These are phyloP conservation scores for Rosalia funebris DNA, from an alignment of 2,888 invertebrate species.

Conservation along the genomic window DNA sequence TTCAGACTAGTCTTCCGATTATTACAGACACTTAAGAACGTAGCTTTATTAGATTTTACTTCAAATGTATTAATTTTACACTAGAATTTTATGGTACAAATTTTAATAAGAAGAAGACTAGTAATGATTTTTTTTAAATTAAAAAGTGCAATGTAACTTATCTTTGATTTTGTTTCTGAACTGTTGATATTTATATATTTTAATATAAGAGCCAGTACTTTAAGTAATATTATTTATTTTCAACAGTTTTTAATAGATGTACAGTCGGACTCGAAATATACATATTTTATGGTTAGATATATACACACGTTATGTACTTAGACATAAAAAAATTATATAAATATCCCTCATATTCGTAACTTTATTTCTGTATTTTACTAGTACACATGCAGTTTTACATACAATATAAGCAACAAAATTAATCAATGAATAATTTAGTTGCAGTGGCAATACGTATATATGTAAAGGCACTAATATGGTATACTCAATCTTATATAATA, in stretches of 20 bases:
- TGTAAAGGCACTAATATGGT: no score
- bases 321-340: conserved; percentile 46
- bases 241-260: conserved; percentile 58
- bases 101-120: conserved; percentile 44
- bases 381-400: conserved; percentile 25
- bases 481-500: no score
- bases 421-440: not conserved
- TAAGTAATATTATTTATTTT: conserved; percentile 63
- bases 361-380: conserved; percentile 36
- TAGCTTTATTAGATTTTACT: conserved; percentile 48
- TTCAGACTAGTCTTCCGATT: conserved; percentile 40
- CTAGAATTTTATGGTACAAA: conserved; percentile 47
- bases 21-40: conserved; percentile 36
- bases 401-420: not conserved
- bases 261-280: conserved; percentile 52
- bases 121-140: conserved; percentile 37
- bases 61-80: conserved; percentile 42
- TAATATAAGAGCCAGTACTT: conserved; percentile 65
- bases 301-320: conserved; percentile 51
- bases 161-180: conserved; percentile 58
- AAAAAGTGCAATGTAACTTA: conserved; percentile 58
- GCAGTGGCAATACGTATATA: no score
- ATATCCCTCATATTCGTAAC: conserved; percentile 46
- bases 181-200: conserved; percentile 65
- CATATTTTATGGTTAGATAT: conserved; percentile 38